These are phyloP conservation scores for Apodemia zela DNA, from an alignment of 2,888 invertebrate species.

Conservation along the genomic window DNA sequence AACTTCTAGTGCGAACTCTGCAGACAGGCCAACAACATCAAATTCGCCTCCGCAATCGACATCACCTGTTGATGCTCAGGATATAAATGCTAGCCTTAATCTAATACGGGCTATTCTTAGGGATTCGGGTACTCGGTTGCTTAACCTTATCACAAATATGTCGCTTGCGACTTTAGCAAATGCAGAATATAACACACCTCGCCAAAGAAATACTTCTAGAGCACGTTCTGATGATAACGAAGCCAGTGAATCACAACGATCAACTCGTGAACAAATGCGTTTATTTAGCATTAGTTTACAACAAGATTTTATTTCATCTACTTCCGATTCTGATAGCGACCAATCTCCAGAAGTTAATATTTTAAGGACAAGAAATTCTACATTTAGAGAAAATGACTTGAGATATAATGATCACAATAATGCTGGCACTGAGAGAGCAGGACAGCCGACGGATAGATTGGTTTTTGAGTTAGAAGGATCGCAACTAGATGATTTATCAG, in stretches of 20 bases:
- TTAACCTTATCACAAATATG: constrained; percentile 72
- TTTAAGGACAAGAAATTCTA: constrained; percentile 60
- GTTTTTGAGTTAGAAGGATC: constrained; percentile 50
- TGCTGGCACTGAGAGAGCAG: constrained; percentile 30
- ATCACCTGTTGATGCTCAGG: constrained; percentile 58
- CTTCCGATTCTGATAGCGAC: constrained; percentile 68
- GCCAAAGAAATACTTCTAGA: constrained; percentile 40
- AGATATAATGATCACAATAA: constrained; percentile 34
- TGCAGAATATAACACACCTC: constrained; percentile 47
- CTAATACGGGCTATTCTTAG: constrained; percentile 69
- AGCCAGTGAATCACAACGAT: constrained; percentile 34
- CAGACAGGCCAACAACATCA: constrained; percentile 32
- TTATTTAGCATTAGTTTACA: constrained; percentile 46
- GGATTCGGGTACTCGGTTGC: constrained; percentile 67
- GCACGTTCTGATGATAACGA: constrained; percentile 53
- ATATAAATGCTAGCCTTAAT: constrained; percentile 69
- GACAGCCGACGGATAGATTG: constrained; percentile 49
- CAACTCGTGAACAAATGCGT: constrained; percentile 43
- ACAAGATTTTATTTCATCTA: constrained; percentile 53
- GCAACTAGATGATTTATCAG: constrained; percentile 33
- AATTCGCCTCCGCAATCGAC: constrained; percentile 30
- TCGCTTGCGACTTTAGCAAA: constrained; percentile 61
- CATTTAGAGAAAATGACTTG: constrained; percentile 51
- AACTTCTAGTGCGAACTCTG: constrained; percentile 22
- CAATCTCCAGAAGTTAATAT: constrained; percentile 65